Conservation (phyloP, 2,113 vertebrate genomes). For the Taxidea taxus region DNA sequence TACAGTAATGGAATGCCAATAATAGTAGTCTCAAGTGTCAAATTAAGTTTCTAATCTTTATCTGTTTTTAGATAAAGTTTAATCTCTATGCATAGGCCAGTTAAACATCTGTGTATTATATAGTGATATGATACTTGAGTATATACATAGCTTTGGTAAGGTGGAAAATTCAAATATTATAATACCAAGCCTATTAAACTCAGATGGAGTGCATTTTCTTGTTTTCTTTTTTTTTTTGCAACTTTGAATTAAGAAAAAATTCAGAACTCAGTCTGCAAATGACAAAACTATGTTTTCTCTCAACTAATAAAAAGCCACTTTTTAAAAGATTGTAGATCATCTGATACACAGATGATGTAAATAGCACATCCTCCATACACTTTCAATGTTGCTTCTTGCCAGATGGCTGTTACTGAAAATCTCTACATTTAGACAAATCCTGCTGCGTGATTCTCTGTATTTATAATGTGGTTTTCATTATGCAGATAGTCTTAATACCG, state of each 20-base stretch:
- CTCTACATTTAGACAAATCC: slow-evolving; percentile 76
- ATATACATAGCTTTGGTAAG: not conserved
- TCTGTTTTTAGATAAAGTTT: slow-evolving; percentile 24
- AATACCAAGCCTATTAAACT: not conserved
- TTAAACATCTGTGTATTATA: slow-evolving; percentile 17
- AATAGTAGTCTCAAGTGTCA: not conserved
- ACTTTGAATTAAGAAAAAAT: slow-evolving; percentile 26
- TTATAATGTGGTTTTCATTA: slow-evolving; percentile 77
- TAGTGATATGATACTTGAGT: not conserved
- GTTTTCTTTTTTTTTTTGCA: slow-evolving; percentile 32
- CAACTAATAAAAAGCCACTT: slow-evolving; percentile 11
- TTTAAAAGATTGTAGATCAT: slow-evolving; percentile 43
- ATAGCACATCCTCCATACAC: not conserved
- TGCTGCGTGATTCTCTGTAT: slow-evolving; percentile 71
- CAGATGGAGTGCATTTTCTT: slow-evolving; percentile 6
- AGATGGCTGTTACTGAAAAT: slow-evolving; percentile 78
- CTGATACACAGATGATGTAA: slow-evolving; percentile 50
- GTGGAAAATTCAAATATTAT: not conserved
- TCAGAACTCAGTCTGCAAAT: slow-evolving; percentile 31
- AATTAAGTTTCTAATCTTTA: slow-evolving; percentile 11
- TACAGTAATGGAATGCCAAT: not conserved
- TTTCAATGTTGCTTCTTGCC: slow-evolving; percentile 58
- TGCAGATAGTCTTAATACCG: slow-evolving; percentile 67
- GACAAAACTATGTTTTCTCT: slow-evolving; percentile 42
- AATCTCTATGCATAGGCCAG: not conserved